phyloP scores from a whole-genome alignment of 2,888 invertebrate species.

The Andrena praecox region DNA sequence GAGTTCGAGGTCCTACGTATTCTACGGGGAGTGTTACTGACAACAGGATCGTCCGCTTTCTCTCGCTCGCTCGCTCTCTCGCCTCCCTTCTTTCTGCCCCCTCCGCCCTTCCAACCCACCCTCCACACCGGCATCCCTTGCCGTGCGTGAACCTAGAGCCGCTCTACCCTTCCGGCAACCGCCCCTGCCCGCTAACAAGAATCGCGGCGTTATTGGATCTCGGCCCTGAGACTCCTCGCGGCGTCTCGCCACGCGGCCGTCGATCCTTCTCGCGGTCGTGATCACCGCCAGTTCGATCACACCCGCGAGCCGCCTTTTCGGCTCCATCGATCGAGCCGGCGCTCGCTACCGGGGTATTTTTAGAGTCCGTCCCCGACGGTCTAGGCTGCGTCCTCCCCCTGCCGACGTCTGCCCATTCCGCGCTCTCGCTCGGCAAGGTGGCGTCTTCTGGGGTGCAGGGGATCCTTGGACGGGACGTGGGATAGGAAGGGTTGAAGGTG shows the following conservation, averaged over 20 bases:
- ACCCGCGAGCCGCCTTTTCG: neutral
- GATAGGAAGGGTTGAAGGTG: too few relatives aligned
- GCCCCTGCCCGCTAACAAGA: constrained; percentile 46
- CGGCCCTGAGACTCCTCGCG: constrained; percentile 37
- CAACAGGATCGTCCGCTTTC: constrained; percentile 71
- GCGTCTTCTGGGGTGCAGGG: too few relatives aligned
- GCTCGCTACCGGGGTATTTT: constrained; percentile 18
- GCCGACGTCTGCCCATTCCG: too few relatives aligned
- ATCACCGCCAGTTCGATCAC: neutral
- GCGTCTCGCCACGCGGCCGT: constrained; percentile 42
- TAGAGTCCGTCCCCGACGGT: neutral
- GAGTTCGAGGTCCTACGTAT: constrained; percentile 79
- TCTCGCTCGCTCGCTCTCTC: constrained; percentile 15
- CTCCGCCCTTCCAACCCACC: neutral
- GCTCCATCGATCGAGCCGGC: neutral
- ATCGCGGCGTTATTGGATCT: constrained; percentile 65
- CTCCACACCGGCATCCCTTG: neutral
- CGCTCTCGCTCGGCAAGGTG: too few relatives aligned
- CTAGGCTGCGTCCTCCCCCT: too few relatives aligned
- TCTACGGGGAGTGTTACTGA: constrained; percentile 77
- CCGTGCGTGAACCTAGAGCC: constrained; percentile 12
- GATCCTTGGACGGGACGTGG: too few relatives aligned
- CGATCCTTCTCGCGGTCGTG: neutral
- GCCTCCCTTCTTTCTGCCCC: constrained; percentile 5
- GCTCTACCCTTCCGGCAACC: constrained; percentile 43